Conservation (phyloP, 2,797 vertebrate species). For the Chaenodraco wilsoni region DNA sequence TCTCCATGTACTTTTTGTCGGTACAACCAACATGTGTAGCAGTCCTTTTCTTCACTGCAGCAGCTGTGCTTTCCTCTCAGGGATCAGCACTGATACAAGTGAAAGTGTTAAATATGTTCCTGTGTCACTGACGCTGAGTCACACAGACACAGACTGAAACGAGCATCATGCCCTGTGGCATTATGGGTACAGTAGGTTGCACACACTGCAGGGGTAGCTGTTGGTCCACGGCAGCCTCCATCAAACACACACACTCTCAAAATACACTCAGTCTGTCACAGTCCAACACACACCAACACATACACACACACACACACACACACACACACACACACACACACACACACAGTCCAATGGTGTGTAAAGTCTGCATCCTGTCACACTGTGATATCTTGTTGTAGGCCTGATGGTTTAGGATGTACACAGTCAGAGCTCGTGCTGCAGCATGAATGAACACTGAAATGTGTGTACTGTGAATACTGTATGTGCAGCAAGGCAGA, state of each 20-base stretch:
- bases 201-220: conserved; percentile 72
- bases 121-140: conserved; percentile 10
- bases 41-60: neutral
- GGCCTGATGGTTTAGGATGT: conserved; percentile 21
- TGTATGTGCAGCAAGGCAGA: neutral
- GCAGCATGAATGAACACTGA: conserved; percentile 39
- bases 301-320: conserved; percentile 7
- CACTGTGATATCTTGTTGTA: conserved; percentile 31
- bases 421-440: conserved; percentile 4
- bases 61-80: neutral
- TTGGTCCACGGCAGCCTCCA: conserved; percentile 42
- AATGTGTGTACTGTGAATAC: neutral
- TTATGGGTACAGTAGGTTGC: conserved; percentile 29
- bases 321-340: conserved; percentile 23
- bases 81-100: neutral
- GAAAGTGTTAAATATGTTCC: conserved; percentile 19
- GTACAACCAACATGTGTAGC: too few species aligned
- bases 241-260: conserved; percentile 17
- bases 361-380: conserved; percentile 19
- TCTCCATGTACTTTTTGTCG: neutral
- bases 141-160: conserved; percentile 1
- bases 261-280: conserved; percentile 13
- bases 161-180: neutral
- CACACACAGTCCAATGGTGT: neutral
- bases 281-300: conserved; percentile 7